Percentiles rank a stretch among this genome's conserved stretches.
Evolutionary conservation across 2,113 vertebrate genomes (phyloP).

Genomic region (Oxygymnocypris stewartii): DNA sequence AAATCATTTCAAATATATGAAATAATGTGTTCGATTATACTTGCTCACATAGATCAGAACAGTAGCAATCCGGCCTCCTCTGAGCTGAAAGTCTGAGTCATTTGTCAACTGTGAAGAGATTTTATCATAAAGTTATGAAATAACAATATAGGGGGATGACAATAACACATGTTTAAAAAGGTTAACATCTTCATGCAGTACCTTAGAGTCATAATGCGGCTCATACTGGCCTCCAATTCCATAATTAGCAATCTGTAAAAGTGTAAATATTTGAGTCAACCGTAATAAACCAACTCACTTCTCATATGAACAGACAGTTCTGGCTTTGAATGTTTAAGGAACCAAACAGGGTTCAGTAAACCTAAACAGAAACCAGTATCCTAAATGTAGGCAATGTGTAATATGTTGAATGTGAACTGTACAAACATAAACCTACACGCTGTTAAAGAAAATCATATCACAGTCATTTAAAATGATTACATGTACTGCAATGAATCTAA

Average conservation of each 20-base stretch:
- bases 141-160: not conserved
- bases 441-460: not conserved
- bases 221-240: conserved; percentile 65
- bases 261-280: not conserved
- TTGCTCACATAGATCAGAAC: conserved; percentile 59
- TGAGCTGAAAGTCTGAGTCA: conserved; percentile 26
- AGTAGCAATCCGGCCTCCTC: conserved; percentile 58
- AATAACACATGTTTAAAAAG: not conserved
- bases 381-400: not conserved
- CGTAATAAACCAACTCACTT: not conserved
- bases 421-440: not conserved
- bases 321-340: not conserved
- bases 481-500: not conserved
- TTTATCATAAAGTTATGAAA: not conserved
- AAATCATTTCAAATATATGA: not conserved
- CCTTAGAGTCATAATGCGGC: conserved; percentile 61
- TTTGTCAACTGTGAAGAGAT: conserved; percentile 41
- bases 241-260: conserved; percentile 62
- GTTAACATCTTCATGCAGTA: conserved; percentile 5
- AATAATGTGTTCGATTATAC: not conserved
- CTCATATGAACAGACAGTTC: not conserved
- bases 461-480: not conserved
- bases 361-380: too few species aligned
- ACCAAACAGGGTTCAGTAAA: not conserved
- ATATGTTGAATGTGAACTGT: not conserved